phyloP scores from a whole-genome alignment of 2,888 invertebrate species.

The Pomacea canaliculata region DNA sequence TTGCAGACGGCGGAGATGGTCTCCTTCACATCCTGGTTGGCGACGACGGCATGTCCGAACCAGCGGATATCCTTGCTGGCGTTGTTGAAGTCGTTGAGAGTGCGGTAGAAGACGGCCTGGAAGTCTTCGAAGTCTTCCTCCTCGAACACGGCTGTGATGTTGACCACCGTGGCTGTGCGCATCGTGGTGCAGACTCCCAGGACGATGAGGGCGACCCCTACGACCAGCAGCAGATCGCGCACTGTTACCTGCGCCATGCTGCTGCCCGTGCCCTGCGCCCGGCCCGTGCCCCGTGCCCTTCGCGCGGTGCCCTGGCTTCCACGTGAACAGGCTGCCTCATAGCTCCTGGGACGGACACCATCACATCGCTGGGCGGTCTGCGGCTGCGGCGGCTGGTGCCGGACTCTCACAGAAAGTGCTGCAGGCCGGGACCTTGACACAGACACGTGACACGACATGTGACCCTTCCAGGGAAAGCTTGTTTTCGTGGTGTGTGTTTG shows the following conservation, averaged over 20 bases:
- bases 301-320: constrained; percentile 4
- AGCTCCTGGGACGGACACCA: neutral
- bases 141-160: constrained; percentile 56
- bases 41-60: constrained; percentile 38
- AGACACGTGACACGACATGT: no score
- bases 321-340: constrained; percentile 6
- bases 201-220: constrained; percentile 23
- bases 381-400: neutral
- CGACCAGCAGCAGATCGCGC: constrained; percentile 13
- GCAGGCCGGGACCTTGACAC: neutral
- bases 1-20: constrained; percentile 46
- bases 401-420: neutral
- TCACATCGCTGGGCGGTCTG: neutral
- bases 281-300: neutral
- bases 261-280: constrained; percentile 4
- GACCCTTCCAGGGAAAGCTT: no score
- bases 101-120: constrained; percentile 42
- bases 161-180: constrained; percentile 36
- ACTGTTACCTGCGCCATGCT: constrained; percentile 24
- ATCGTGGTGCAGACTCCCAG: constrained; percentile 24
- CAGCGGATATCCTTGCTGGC: constrained; percentile 38
- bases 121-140: constrained; percentile 45
- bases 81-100: constrained; percentile 41
- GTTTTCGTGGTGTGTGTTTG: neutral
- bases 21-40: constrained; percentile 40